These are phyloP conservation scores for Tamandua tetradactyla DNA, from an alignment of 2,797 vertebrate genomes.

Conservation along the genomic window DNA sequence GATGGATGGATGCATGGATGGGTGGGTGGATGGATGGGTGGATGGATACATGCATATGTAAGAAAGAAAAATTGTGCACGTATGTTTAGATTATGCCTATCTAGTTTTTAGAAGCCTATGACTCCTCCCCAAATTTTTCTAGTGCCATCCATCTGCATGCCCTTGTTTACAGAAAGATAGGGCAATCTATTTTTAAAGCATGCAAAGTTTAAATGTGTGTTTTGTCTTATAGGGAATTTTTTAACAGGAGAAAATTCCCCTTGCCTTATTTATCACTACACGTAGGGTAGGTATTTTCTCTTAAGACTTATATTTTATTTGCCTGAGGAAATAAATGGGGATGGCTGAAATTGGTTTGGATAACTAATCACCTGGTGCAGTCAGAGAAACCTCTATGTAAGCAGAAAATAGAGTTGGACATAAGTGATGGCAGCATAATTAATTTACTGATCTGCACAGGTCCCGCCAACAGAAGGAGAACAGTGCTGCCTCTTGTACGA, in stretches of 20 bases:
- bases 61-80: neutral
- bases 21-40: too few relatives aligned
- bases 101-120: neutral
- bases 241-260: neutral
- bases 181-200: neutral
- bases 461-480: accelerated
- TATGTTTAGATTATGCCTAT: neutral
- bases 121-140: neutral
- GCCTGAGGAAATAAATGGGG: neutral
- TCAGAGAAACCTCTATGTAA: accelerated
- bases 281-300: neutral
- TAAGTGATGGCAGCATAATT: accelerated
- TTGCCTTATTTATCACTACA: neutral
- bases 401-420: neutral
- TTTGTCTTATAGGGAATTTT: neutral
- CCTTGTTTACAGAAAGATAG: accelerated
- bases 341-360: accelerated
- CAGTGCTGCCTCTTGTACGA: accelerated
- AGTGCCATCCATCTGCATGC: accelerated
- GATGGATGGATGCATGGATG: too few relatives aligned
- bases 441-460: accelerated
- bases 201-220: neutral
- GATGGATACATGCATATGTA: accelerated
- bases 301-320: neutral
- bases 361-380: neutral